These are phyloP conservation scores for Asteroscopus sphinx DNA, from an alignment of 2,888 invertebrate species.

Conservation along the genomic window DNA sequence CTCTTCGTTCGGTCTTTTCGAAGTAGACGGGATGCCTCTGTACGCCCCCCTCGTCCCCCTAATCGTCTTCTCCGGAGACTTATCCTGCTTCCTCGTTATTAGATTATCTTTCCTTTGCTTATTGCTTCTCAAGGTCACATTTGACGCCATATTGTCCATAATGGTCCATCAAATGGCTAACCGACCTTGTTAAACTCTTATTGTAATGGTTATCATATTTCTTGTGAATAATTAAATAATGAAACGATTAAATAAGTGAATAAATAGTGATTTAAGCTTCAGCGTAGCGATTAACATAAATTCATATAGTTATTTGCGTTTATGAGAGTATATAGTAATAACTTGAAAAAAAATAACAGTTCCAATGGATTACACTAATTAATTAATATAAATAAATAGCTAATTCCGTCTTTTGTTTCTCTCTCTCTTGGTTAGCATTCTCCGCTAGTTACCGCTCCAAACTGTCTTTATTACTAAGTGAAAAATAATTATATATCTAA, in stretches of 20 bases:
- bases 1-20: conserved; percentile 77
- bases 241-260: conserved; percentile 60
- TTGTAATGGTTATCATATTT: conserved; percentile 57
- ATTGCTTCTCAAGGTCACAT: conserved; percentile 79
- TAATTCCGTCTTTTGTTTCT: conserved; percentile 88
- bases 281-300: conserved; percentile 63
- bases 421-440: conserved; percentile 86
- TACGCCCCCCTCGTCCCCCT: conserved; percentile 85
- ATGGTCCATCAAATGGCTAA: conserved; percentile 71
- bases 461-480: conserved; percentile 71
- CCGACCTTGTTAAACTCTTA: conserved; percentile 49
- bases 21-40: conserved; percentile 81
- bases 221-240: conserved; percentile 57
- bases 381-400: conserved; percentile 83
- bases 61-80: conserved; percentile 87
- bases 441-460: conserved; percentile 65
- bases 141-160: conserved; percentile 88
- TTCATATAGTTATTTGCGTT: conserved; percentile 54
- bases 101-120: conserved; percentile 87
- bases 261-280: conserved; percentile 67
- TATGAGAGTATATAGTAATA: conserved; percentile 56
- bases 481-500: conserved; percentile 72
- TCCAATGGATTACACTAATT: conserved; percentile 74
- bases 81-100: conserved; percentile 87
- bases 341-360: conserved; percentile 62